Evolutionary conservation across 2,888 invertebrate species (phyloP).

Genomic region (Dasysyrphus tricinctus): DNA sequence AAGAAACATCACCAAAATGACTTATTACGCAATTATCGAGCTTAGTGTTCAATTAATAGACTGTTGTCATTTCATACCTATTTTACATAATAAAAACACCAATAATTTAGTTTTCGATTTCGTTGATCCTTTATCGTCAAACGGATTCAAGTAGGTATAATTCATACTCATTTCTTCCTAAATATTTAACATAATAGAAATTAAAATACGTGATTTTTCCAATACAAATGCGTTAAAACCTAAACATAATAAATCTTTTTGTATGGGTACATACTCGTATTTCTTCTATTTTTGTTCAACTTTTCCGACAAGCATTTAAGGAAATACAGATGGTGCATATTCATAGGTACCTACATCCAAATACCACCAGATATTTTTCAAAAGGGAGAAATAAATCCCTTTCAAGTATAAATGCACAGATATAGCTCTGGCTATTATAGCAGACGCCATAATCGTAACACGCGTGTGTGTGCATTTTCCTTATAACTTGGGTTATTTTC

Average conservation of each 20-base stretch:
- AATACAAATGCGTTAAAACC: background rate
- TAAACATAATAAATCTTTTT: background rate
- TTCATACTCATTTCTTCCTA: no score
- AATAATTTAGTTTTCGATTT: no score
- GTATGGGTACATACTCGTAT: no score
- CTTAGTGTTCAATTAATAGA: no score
- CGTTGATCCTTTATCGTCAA: no score
- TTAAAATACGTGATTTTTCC: background rate
- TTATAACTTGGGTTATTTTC: slow-evolving; percentile 33
- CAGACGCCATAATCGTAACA: slow-evolving; percentile 21
- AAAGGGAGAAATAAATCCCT: slow-evolving; percentile 33
- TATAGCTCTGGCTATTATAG: background rate
- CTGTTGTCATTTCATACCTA: no score
- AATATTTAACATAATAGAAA: no score
- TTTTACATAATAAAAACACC: no score
- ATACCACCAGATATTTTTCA: background rate
- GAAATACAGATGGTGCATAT: slow-evolving; percentile 19
- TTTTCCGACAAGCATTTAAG: background rate
- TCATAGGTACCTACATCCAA: background rate
- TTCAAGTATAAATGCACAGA: background rate
- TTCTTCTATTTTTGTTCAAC: background rate
- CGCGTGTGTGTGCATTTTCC: slow-evolving; percentile 17
- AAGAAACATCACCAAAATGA: no score
- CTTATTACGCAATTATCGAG: no score
- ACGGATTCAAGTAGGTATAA: no score